These are phyloP conservation scores for Nannoperca australis DNA, from an alignment of 2,797 vertebrate species.

Conservation along the genomic window DNA sequence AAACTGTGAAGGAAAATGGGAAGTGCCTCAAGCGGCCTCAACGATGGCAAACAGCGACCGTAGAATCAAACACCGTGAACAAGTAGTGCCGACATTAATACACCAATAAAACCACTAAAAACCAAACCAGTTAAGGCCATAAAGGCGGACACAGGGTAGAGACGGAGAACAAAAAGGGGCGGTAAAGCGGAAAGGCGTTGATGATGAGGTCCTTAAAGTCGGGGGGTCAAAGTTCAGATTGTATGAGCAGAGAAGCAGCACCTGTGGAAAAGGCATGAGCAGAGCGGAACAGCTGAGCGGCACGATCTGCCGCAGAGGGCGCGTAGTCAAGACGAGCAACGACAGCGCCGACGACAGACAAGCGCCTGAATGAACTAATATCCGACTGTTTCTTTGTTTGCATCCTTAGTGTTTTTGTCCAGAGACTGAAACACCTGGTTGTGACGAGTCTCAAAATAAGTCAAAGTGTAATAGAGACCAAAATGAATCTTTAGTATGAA, in stretches of 20 bases:
- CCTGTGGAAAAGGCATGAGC: slow-evolving; percentile 72
- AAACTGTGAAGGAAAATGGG: slow-evolving; percentile 10
- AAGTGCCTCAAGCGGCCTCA: background rate
- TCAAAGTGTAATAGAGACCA: slow-evolving; percentile 30
- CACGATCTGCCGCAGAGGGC: slow-evolving; percentile 30
- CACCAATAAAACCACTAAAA: slow-evolving; percentile 56
- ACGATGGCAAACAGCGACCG: slow-evolving; percentile 1
- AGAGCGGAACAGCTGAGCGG: slow-evolving; percentile 42
- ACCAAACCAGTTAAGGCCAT: slow-evolving; percentile 11
- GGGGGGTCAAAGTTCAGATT: slow-evolving; percentile 66
- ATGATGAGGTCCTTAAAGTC: slow-evolving; percentile 50
- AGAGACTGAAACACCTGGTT: slow-evolving; percentile 29
- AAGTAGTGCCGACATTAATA: slow-evolving; percentile 30
- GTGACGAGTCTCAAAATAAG: slow-evolving; percentile 38
- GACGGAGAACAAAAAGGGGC: slow-evolving; percentile 4
- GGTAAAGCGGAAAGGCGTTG: slow-evolving; percentile 21
- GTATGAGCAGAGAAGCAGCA: slow-evolving; percentile 79
- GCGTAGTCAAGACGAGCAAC: background rate
- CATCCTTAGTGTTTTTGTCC: slow-evolving; percentile 66
- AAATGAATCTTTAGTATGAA: slow-evolving; percentile 47
- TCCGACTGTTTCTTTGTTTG: slow-evolving; percentile 27
- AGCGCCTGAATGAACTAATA: slow-evolving; percentile 4
- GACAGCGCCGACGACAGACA: background rate
- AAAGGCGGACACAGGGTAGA: slow-evolving; percentile 12
- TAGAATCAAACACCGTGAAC: slow-evolving; percentile 32